These are phyloP conservation scores for Bombus terrestris DNA, from an alignment of 1,140 invertebrate genomes.

Conservation along the genomic window DNA sequence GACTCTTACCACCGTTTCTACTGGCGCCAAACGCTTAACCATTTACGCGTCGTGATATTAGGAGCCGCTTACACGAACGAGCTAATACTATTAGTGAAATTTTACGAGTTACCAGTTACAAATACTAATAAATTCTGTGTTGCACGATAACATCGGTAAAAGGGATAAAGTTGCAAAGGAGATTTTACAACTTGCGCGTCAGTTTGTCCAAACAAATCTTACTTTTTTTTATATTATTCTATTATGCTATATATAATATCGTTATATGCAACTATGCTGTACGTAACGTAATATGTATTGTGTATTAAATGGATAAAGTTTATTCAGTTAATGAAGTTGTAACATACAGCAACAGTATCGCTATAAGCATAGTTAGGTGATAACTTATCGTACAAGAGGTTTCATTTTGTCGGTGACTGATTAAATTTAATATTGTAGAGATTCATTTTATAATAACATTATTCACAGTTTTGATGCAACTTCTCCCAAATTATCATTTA, in stretches of 20 bases:
- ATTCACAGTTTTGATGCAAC: background rate
- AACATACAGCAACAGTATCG: no score
- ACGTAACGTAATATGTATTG: background rate
- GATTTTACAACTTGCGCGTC: background rate
- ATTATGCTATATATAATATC: no score
- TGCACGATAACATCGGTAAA: background rate
- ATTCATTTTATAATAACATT: background rate
- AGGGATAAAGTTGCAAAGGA: background rate
- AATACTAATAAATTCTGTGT: background rate
- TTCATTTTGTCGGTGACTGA: background rate
- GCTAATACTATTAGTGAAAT: background rate
- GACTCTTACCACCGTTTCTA: conserved; percentile 6
- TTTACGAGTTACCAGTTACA: background rate
- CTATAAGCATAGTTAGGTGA: no score
- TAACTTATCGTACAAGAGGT: background rate
- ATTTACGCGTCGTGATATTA: background rate
- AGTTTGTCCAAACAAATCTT: background rate
- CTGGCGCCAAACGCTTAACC: background rate
- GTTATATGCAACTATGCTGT: no score
- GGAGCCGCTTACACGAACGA: background rate
- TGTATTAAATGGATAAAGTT: background rate
- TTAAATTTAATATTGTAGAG: background rate
- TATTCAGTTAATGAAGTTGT: background rate
- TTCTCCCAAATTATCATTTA: background rate
- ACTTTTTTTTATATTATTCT: background rate